Conservation (phyloP, 2,888 invertebrate genomes). For the Oeneis ivallda region DNA sequence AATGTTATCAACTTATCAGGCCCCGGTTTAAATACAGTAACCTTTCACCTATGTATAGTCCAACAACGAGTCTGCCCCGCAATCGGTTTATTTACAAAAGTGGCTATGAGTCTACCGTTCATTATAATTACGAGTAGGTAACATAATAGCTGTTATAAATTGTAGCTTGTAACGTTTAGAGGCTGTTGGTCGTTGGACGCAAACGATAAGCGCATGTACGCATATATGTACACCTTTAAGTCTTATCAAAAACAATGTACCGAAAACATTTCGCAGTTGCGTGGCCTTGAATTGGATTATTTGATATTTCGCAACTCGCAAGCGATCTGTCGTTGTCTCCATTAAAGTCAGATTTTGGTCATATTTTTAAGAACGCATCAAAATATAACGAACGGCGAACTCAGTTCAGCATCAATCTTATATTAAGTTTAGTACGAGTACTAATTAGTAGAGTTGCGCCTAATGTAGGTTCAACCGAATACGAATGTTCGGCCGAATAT, state of each 20-base stretch:
- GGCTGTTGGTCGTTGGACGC: conserved; percentile 7
- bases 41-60: conserved; percentile 22
- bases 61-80: conserved; percentile 5
- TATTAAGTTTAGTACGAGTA: too few relatives aligned
- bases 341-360: conserved; percentile 6
- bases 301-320: conserved; percentile 45
- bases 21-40: conserved; percentile 3
- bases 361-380: background rate
- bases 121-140: background rate
- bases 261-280: conserved; percentile 58
- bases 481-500: too few relatives aligned
- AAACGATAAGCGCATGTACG: conserved; percentile 23
- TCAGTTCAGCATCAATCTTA: background rate
- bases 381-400: background rate
- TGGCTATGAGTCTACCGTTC: conserved; percentile 2
- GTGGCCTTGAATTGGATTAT: conserved; percentile 54
- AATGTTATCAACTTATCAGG: conserved; percentile 9
- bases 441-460: too few relatives aligned
- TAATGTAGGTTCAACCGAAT: too few relatives aligned
- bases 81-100: conserved; percentile 6
- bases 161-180: conserved; percentile 21
- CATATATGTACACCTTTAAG: conserved; percentile 50
- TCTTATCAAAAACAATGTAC: conserved; percentile 69
- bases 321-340: conserved; percentile 13
- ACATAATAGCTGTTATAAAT: background rate